Base-by-base conservation (phyloP, 2,113 vertebrate genomes). In the Phyllopteryx taeniolatus region DNA sequence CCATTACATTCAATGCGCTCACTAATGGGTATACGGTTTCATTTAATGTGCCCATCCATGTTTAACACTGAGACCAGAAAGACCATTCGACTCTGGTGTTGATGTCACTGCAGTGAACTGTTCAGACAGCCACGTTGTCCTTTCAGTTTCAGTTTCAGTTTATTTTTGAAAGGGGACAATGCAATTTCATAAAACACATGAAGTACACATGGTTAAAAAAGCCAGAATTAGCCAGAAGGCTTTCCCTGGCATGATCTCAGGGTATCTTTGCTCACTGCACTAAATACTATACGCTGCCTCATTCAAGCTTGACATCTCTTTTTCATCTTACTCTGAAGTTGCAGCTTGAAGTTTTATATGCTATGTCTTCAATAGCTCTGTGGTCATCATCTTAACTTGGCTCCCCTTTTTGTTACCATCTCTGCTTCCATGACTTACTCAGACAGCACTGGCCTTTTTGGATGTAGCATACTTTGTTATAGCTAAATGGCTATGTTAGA, bases 161-260 rank as follows among this genome's bases (percentile, higher is more conserved):
- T n/a, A n/a, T n/a, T n/a, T n/a, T n/a, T n/a, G n/a, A n/a, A n/a
- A n/a, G n/a, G n/a, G n/a, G n/a, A n/a, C n/a, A n/a, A n/a, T n/a
- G n/a, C n/a, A n/a, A n/a, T n/a, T n/a, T n/a, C n/a, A n/a, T n/a
- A n/a, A n/a, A n/a, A n/a, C n/a, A n/a, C n/a, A n/a, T n/a, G n/a
- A n/a, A n/a, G n/a, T n/a, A n/a, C n/a, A n/a, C n/a, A n/a, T n/a
- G n/a, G n/a, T n/a, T n/a, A n/a, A n/a, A n/a, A n/a, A n/a, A n/a
- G n/a, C n/a, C n/a, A n/a, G n/a, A n/a, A n/a, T n/a, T n/a, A n/a
- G n/a, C n/a, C n/a, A n/a, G n/a, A n/a, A n/a, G n/a, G n/a, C n/a
- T n/a, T 83, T 46, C 76, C 71, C 70, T 76, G 63, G 61, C 60
- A 44, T 75, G 51, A 70, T 72, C 77, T 54, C 68, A 65, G 73